A percentile compares a stretch with the other conserved stretches of the same genome.
Conservation (phyloP, 2,797 vertebrate genomes). For the Enteromius radiatus region DNA sequence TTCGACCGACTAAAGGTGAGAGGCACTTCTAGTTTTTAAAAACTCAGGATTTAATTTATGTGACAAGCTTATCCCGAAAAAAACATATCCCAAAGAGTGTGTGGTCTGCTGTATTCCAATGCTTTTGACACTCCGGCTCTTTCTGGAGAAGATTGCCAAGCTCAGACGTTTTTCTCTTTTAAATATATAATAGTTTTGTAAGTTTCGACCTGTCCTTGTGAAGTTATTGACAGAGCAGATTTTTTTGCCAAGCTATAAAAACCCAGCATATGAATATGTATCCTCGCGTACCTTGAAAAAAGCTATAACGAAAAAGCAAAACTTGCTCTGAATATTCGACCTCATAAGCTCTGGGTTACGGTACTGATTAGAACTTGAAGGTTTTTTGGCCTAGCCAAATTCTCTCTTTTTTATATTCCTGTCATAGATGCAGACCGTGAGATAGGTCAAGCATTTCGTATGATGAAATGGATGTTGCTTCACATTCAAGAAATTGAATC, state of each 20-base stretch:
- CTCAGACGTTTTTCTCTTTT: slow-evolving; percentile 31
- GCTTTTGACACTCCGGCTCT: not conserved
- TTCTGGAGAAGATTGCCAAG: slow-evolving; percentile 37
- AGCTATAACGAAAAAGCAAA: slow-evolving; percentile 67
- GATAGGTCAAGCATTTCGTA: not conserved
- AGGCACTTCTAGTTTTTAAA: slow-evolving; percentile 10
- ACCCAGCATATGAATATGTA: slow-evolving; percentile 76
- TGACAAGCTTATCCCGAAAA: not conserved
- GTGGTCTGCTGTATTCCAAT: slow-evolving; percentile 7
- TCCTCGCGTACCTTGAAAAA: slow-evolving; percentile 72
- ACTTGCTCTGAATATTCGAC: slow-evolving; percentile 61
- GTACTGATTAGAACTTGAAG: slow-evolving; percentile 70
- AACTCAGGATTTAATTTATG: slow-evolving; percentile 22
- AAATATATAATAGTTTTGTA: slow-evolving; percentile 43
- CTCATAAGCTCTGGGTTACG: slow-evolving; percentile 59
- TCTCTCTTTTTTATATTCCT: slow-evolving; percentile 1
- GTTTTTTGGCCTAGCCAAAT: not conserved
- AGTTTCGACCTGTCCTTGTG: slow-evolving; percentile 28
- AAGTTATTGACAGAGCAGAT: slow-evolving; percentile 45
- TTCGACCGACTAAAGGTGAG: slow-evolving; percentile 10
- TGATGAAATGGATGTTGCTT: slow-evolving; percentile 22
- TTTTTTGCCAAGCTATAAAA: slow-evolving; percentile 67
- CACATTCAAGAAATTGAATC: slow-evolving; percentile 12
- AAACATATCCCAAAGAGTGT: not conserved
- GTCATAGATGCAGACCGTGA: slow-evolving; percentile 4